Percentiles rank a stretch among this genome's conserved stretches.
Evolutionary conservation across 2,113 vertebrate genomes (phyloP).

Genomic region (Lepus timidus): DNA sequence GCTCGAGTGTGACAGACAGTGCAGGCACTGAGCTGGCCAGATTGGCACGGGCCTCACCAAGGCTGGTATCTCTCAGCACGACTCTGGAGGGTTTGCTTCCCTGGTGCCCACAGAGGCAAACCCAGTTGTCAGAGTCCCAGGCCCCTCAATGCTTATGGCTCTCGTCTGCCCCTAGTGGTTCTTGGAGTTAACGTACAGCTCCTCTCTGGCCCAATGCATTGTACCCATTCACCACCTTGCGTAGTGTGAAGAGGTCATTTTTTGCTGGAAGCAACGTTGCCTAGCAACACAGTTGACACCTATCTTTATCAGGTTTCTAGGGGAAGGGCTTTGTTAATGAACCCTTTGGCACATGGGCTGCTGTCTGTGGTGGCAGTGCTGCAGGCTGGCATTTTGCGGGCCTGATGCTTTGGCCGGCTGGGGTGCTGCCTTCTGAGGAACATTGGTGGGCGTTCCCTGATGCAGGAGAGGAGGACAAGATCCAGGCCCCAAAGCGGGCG

Average conservation of each 20-base stretch:
- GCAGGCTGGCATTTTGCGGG: not conserved
- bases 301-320: slow-evolving; percentile 75
- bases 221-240: not conserved
- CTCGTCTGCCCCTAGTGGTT: not conserved
- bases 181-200: slow-evolving; percentile 45
- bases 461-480: not conserved
- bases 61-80: not conserved
- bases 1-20: not conserved
- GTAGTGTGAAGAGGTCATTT: not conserved
- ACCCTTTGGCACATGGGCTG: not conserved
- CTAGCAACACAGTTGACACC: slow-evolving; percentile 74
- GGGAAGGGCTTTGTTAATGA: not conserved
- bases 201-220: slow-evolving; percentile 26
- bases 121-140: not conserved
- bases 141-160: not conserved
- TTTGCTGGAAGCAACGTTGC: slow-evolving; percentile 69
- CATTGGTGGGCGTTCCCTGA: not conserved
- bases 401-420: not conserved
- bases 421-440: not conserved
- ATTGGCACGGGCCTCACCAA: not conserved
- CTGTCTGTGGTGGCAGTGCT: too few relatives aligned
- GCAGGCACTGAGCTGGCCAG: not conserved
- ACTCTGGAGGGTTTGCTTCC: not conserved
- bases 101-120: not conserved
- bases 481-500: not conserved